Evolutionary conservation across 1,140 invertebrate species (phyloP).

Genomic region (Micrasema longulum): DNA sequence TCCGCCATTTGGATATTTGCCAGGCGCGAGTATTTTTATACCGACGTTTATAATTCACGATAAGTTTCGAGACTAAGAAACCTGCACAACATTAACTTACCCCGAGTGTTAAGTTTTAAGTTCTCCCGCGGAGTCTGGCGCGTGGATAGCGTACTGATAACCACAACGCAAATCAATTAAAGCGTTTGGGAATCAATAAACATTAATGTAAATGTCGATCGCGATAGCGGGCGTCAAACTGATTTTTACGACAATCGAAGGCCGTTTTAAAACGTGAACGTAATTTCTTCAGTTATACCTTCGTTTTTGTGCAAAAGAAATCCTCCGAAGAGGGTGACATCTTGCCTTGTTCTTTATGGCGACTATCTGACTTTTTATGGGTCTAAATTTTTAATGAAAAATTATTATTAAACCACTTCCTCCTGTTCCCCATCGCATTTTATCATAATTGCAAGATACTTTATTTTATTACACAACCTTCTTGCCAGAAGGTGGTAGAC

Average conservation of each 20-base stretch:
- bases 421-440: constrained; percentile 30
- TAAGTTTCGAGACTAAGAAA: constrained; percentile 5
- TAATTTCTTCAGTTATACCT: background rate
- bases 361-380: constrained; percentile 19
- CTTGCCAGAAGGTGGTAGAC: constrained; percentile 18
- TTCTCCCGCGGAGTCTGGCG: no score
- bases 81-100: background rate
- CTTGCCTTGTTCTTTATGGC: constrained; percentile 17
- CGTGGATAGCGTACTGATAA: background rate
- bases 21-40: constrained; percentile 48
- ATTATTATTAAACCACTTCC: constrained; percentile 27
- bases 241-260: background rate
- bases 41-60: constrained; percentile 31
- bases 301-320: background rate
- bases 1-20: constrained; percentile 46
- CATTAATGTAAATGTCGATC: background rate
- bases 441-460: constrained; percentile 43
- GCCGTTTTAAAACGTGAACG: background rate
- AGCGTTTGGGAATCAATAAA: background rate
- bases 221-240: background rate
- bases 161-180: background rate
- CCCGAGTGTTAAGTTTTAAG: background rate
- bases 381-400: constrained; percentile 21
- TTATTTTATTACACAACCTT: constrained; percentile 49
- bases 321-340: constrained; percentile 2